Conservation (phyloP, 2,888 invertebrate species). For the Brachyopa scutellaris region DNA sequence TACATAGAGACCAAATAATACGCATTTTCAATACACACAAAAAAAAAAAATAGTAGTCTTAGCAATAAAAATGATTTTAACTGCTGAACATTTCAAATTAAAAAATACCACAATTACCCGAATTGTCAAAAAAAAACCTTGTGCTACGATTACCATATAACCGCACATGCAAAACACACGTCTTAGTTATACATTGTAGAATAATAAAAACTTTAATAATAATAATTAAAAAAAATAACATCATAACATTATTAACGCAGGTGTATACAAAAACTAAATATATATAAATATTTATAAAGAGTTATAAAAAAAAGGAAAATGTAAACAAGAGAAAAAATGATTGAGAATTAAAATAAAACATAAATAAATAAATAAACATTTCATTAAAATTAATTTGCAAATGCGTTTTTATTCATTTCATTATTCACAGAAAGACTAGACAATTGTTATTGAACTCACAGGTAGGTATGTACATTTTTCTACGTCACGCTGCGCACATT, state of each 20-base stretch:
- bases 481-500: too few relatives aligned
- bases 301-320: neutral
- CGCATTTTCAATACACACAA: constrained; percentile 52
- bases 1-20: constrained; percentile 65
- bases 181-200: neutral
- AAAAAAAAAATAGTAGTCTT: constrained; percentile 12
- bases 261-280: constrained; percentile 30
- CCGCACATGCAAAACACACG: constrained; percentile 35
- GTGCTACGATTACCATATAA: constrained; percentile 26
- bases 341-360: constrained; percentile 30
- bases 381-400: constrained; percentile 40
- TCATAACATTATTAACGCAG: constrained; percentile 7
- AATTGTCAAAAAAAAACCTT: constrained; percentile 41
- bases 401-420: too few relatives aligned
- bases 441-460: too few relatives aligned
- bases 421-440: too few relatives aligned
- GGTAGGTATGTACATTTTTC: too few relatives aligned
- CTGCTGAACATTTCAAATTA: constrained; percentile 35
- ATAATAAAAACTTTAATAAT: constrained; percentile 5
- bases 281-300: constrained; percentile 26
- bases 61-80: constrained; percentile 18
- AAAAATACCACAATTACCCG: constrained; percentile 30
- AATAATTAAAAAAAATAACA: neutral
- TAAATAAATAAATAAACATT: constrained; percentile 59
- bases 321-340: constrained; percentile 27